These are phyloP conservation scores for Scotopteryx bipunctaria DNA, from an alignment of 2,888 invertebrate species.

Conservation along the genomic window DNA sequence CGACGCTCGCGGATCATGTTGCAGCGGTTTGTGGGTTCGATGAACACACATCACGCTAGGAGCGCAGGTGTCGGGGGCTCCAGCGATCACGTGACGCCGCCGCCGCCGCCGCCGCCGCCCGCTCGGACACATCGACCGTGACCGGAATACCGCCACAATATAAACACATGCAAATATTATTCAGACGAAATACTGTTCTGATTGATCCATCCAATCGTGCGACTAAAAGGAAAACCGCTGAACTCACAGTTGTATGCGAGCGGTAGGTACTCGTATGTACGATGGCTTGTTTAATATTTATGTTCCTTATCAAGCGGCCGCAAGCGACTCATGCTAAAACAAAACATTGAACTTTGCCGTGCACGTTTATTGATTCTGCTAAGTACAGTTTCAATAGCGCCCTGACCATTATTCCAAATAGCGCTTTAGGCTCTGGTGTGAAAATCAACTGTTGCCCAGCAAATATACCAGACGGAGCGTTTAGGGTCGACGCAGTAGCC, in stretches of 20 bases:
- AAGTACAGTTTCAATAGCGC: constrained; percentile 5
- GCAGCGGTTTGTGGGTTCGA: constrained; percentile 10
- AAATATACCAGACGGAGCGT: constrained; percentile 1
- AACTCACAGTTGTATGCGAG: background rate
- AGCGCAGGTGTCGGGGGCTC: background rate
- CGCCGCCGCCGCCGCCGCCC: background rate
- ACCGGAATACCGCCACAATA: constrained; percentile 8
- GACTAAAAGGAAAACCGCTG: background rate
- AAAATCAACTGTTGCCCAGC: constrained; percentile 9
- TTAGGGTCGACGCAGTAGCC: constrained; percentile 12
- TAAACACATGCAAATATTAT: constrained; percentile 7
- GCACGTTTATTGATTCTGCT: constrained; percentile 7
- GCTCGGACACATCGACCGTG: constrained; percentile 12
- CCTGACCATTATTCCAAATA: constrained; percentile 7
- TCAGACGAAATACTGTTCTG: constrained; percentile 8
- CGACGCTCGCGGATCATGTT: constrained; percentile 1
- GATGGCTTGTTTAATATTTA: background rate
- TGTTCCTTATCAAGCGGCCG: background rate
- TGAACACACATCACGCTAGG: background rate
- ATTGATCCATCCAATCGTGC: background rate
- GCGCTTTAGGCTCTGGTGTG: constrained; percentile 8
- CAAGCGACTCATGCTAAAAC: background rate
- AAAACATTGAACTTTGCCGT: constrained; percentile 2
- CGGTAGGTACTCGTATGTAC: background rate
- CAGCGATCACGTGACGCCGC: background rate